Conservation (phyloP, 1,140 invertebrate species). For the Bathynomus jamesi region DNA sequence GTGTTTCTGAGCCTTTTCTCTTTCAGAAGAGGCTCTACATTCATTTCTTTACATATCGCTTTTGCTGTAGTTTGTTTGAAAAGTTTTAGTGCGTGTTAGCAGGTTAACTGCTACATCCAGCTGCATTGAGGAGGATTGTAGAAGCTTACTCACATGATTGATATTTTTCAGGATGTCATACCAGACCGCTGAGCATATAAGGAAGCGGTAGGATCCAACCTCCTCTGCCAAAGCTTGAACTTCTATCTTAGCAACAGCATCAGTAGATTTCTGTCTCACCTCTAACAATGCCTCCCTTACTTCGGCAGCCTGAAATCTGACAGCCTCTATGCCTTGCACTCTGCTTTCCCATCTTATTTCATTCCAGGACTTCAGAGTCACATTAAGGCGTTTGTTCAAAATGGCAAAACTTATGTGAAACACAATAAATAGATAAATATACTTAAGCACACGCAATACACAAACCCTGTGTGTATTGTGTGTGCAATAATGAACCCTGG, state of each 20-base stretch:
- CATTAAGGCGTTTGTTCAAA: constrained; percentile 28
- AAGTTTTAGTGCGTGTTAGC: too few relatives aligned
- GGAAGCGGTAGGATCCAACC: constrained; percentile 14
- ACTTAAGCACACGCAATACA: too few relatives aligned
- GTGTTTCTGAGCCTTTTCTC: too few relatives aligned
- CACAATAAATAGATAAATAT: too few relatives aligned
- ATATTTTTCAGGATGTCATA: constrained; percentile 1
- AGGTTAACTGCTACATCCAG: constrained; percentile 13
- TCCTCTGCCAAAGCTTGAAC: constrained; percentile 12
- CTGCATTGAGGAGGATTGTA: too few relatives aligned
- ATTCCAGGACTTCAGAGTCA: constrained; percentile 34
- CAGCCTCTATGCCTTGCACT: constrained; percentile 12
- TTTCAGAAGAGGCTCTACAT: too few relatives aligned
- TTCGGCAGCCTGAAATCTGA: constrained; percentile 18
- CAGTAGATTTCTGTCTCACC: constrained; percentile 7
- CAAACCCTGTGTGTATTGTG: too few relatives aligned
- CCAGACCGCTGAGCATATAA: constrained; percentile 19
- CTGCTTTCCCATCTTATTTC: constrained; percentile 38
- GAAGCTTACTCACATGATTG: constrained; percentile 5
- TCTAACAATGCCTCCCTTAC: constrained; percentile 18
- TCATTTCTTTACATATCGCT: too few relatives aligned
- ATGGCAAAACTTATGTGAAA: too few relatives aligned
- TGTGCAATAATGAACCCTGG: too few relatives aligned
- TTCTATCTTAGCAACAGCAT: constrained; percentile 9
- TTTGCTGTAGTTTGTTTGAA: too few relatives aligned